Base-by-base conservation (phyloP, 1,140 invertebrate species). In the Formica exsecta region DNA sequence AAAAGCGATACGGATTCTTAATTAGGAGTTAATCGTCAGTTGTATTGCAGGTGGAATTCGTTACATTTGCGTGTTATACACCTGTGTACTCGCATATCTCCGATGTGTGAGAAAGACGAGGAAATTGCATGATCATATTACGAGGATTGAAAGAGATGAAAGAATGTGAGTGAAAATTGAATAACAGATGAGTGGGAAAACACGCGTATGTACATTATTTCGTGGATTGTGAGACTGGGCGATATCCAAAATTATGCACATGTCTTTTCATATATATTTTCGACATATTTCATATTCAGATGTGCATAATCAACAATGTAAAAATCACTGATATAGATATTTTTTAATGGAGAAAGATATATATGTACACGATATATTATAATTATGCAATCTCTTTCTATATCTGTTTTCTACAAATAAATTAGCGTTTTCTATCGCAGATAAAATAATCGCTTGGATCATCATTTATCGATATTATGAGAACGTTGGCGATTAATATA, bases 1-100 rank as follows among this genome's bases (percentile, higher is more conserved):
- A 83, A 71, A n/a, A 73, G 54, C 38, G 62, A 74, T 74, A 74
- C 29, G 48, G 48, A 73, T 54, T 83, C 38, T 73, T 83, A 83
- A 83, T 83, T 83, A 73, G 62, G 38, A 73, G 25, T 59, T 83
- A 83, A 83, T 32, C 61, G 68, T 59, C 57, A 19, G 38, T 74
- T 22, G 29, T 29, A 70, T 59, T 65, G 76, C 44, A 38, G 44
- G 25, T 65, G 32, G 32, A 80, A 80, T 80, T 32, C 32, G 44
- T 36, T 54, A 79, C 9, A 11, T 25, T 38, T 44, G 22, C 11
- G 57, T 70, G 44, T 79, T 38, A 25, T 57, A 19, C 74, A 41
- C 22, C 36, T 66, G 76, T 36, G 44, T 19, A 48, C 25, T 51
- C 41, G 41, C 11, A 48, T 51, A 77, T 77, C 41, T 32, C 19